phyloP scores from a whole-genome alignment of 2,797 vertebrate genomes.

The Alauda arvensis region DNA sequence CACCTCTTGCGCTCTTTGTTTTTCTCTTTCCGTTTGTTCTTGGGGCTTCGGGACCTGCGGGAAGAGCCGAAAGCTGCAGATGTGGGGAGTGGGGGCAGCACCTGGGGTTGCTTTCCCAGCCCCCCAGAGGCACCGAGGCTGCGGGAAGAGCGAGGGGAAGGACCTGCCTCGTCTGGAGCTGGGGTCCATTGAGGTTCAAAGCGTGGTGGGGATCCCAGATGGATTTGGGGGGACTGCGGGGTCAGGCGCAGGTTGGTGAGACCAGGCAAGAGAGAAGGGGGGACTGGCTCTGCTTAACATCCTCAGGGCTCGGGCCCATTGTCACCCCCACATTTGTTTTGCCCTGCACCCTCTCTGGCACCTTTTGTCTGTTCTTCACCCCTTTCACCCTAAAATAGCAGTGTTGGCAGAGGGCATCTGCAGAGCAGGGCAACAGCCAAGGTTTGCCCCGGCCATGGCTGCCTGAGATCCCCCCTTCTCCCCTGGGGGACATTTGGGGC shows the following conservation, averaged over 20 bases:
- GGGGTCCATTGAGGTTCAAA: background rate
- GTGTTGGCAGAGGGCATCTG: background rate
- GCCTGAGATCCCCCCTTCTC: background rate
- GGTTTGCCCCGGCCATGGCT: background rate
- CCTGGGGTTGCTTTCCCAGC: background rate
- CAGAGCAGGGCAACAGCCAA: background rate
- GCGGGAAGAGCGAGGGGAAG: rapidly evolving
- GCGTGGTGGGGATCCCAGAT: rapidly evolving
- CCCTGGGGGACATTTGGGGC: rapidly evolving
- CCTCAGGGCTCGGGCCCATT: rapidly evolving
- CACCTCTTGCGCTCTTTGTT: conserved; percentile 93
- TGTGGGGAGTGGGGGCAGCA: rapidly evolving
- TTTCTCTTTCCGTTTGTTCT: conserved; percentile 96
- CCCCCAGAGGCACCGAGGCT: background rate
- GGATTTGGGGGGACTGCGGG: background rate
- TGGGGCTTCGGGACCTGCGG: conserved; percentile 88
- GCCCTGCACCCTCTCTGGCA: rapidly evolving
- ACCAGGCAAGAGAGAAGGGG: background rate
- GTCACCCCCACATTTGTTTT: rapidly evolving
- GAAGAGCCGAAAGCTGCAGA: conserved; percentile 23
- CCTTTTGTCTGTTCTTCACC: background rate
- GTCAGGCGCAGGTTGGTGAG: background rate
- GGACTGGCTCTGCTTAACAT: background rate
- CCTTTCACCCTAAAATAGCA: background rate
- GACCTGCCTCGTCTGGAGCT: background rate